Conservation (phyloP, 2,113 vertebrate genomes). For the Peucedramus taeniatus region DNA sequence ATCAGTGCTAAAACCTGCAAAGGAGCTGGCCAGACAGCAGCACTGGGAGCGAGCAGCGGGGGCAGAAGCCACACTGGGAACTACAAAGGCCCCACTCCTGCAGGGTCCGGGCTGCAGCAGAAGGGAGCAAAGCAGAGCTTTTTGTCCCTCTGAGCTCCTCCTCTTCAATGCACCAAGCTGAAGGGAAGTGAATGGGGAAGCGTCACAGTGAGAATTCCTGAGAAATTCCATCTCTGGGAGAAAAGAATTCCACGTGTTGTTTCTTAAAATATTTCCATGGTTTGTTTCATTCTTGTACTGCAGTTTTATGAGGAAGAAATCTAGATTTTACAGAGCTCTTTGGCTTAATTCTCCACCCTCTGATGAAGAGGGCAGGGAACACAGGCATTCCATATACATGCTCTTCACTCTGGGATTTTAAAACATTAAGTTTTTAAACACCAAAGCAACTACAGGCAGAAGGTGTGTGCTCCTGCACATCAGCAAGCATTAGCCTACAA, state of each 20-base stretch:
- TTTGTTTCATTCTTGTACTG: not conserved
- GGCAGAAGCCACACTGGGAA: conserved; percentile 15
- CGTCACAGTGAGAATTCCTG: not conserved
- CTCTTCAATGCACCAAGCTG: not conserved
- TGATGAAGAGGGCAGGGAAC: not conserved
- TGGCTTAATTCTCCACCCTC: not conserved
- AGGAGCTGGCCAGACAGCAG: not conserved
- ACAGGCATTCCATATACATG: not conserved
- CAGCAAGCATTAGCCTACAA: not conserved
- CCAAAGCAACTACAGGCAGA: not conserved
- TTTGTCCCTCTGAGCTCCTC: conserved; percentile 10
- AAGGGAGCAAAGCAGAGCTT: conserved; percentile 2
- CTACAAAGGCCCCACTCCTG: not conserved
- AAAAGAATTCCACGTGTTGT: not conserved
- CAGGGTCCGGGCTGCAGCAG: not conserved
- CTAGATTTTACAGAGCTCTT: not conserved
- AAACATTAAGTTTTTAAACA: not conserved
- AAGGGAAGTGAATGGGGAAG: not conserved
- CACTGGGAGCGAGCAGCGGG: rapidly evolving
- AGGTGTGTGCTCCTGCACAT: not conserved
- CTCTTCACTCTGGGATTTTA: not conserved
- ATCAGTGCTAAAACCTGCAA: not conserved
- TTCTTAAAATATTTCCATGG: not conserved
- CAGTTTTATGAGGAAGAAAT: not conserved
- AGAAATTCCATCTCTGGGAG: conserved; percentile 7